Evolutionary conservation across 2,888 invertebrate genomes (phyloP).

Genomic region (Epinotia demarniana): DNA sequence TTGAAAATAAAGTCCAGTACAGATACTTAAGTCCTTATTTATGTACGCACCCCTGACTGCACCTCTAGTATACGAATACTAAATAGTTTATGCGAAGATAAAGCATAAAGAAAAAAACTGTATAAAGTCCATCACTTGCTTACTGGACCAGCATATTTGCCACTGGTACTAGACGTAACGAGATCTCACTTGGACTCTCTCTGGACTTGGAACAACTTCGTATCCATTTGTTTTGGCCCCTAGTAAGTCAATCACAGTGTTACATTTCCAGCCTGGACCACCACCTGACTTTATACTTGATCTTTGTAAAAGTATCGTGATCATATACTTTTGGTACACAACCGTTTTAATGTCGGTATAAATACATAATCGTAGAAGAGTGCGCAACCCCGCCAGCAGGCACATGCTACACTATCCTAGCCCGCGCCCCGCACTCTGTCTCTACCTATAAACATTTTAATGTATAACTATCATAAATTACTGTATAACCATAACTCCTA

Average conservation of each 20-base stretch:
- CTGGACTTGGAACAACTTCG: neutral
- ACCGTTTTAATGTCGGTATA: neutral
- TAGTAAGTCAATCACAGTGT: neutral
- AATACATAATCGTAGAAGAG: neutral
- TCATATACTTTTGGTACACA: neutral
- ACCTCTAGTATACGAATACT: neutral
- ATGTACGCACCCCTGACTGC: too few relatives aligned
- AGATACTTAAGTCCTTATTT: too few relatives aligned
- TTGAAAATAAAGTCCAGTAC: too few relatives aligned
- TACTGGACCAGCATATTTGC: neutral
- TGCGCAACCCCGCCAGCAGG: slow-evolving; percentile 69
- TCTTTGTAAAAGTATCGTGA: neutral
- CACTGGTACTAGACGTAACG: neutral
- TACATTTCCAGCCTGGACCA: too few relatives aligned
- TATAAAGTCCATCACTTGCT: neutral
- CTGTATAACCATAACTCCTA: slow-evolving; percentile 52
- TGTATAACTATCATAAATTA: slow-evolving; percentile 59
- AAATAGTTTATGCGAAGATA: neutral
- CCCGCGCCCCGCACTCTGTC: slow-evolving; percentile 59
- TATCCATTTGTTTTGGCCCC: neutral
- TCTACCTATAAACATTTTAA: slow-evolving; percentile 52
- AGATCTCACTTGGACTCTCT: too few relatives aligned
- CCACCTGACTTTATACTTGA: too few relatives aligned
- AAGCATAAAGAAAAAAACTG: neutral
- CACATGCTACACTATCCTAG: slow-evolving; percentile 73